Base-by-base conservation (phyloP, 2,113 vertebrate genomes). In the Hippocampus comes region DNA sequence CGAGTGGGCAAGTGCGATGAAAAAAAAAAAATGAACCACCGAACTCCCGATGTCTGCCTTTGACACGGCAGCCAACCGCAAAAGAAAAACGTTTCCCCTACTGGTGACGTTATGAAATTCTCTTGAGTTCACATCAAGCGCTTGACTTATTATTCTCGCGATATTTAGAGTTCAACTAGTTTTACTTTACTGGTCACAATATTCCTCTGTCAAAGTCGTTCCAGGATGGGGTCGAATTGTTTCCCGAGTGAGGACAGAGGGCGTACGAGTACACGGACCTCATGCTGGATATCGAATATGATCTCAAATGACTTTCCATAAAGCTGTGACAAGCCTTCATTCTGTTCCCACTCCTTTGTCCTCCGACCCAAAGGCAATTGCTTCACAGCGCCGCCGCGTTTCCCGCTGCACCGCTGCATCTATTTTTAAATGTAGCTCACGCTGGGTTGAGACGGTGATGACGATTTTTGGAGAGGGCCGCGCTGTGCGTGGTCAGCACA, bases 21-120 rank as follows among this genome's bases (percentile, higher is more conserved):
- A 5, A 30, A 34, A 38, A 38, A 38, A 30, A 25, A 27, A 53
- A 53, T 9, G 14, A 14, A 2, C 3, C 49, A n/a, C 27, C 30
- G 67, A 53, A 30, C 64, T 66, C 59, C 63, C 23, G 23, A 27
- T 81, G 78, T 82, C 2, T 74, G 84, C 81, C 78, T 85, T 82
- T 78, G 61, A 86, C 72, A 72, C 75, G 34, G 34, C 34, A 6
- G 34, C 34, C 76, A 1, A 48, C 53, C 53, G 53, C 53, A n/a
- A 55, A 55, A 55, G 21, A 9, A 55, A 55, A 55, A 10, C 21
- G 8, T n/a, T 55, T 55, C 20, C 20, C 1, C 18, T 7, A 3
- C 20, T 21, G 20, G 18, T 53, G 51, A 53, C 51, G 21, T 53
- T 53, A 9, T 21, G 21, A 53, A 8, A 53, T 53, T 53, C 6